These are phyloP conservation scores for Stratiomys singularior DNA, from an alignment of 2,888 invertebrate genomes.

Conservation along the genomic window DNA sequence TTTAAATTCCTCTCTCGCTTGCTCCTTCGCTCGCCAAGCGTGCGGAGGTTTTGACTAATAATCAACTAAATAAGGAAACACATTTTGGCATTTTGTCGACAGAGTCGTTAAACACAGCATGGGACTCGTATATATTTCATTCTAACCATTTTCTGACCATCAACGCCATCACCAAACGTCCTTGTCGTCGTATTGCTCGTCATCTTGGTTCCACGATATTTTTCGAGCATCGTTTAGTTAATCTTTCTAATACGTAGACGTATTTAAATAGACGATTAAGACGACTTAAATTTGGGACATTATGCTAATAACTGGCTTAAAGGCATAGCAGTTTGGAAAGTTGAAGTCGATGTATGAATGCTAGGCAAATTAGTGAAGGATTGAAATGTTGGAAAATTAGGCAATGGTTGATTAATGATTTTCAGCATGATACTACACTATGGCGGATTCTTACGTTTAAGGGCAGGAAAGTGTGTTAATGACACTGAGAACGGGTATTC, in stretches of 20 bases:
- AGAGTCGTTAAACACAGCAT: not conserved
- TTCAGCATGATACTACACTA: not conserved
- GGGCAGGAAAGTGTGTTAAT: too few species aligned
- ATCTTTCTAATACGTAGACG: constrained; percentile 25
- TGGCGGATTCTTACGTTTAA: too few species aligned
- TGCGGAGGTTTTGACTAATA: not conserved
- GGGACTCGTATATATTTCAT: not conserved
- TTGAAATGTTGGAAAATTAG: too few species aligned
- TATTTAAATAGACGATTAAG: constrained; percentile 23
- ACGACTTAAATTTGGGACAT: constrained; percentile 9
- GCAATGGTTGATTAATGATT: not conserved
- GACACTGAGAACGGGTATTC: too few species aligned
- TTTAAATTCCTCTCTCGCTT: not conserved
- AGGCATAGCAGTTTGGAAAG: not conserved
- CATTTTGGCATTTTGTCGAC: constrained; percentile 31
- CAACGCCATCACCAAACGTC: not conserved
- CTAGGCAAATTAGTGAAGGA: too few species aligned
- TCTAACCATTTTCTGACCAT: not conserved
- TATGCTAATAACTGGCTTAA: constrained; percentile 20
- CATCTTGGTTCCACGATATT: not conserved
- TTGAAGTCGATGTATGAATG: not conserved
- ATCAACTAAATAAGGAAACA: constrained; percentile 7
- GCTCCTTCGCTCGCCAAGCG: too few species aligned
- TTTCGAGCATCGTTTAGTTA: constrained; percentile 16
- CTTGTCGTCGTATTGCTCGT: not conserved